Base-by-base conservation (phyloP, 2,888 invertebrate species). In the Stenichneumon culpator region DNA sequence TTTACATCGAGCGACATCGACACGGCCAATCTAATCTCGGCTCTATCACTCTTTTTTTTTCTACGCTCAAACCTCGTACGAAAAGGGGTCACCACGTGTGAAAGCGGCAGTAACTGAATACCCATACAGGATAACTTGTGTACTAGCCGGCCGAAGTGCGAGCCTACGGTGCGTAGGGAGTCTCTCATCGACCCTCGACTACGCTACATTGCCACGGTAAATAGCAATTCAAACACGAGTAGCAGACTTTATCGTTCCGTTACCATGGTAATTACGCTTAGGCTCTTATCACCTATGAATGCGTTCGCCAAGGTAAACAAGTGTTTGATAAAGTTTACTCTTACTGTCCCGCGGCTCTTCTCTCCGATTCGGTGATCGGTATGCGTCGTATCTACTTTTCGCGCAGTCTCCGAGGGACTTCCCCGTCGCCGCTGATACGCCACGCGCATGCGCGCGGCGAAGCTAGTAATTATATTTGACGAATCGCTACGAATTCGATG, bases 231-330 rank as follows among this genome's bases (percentile, higher is more conserved):
- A 90, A 91, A 92, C 80, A 90, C 82, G 86, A 89, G 89, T 89
- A 88, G 87, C 87, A 82, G 60, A 72, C 65, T 87, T 92, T 92
- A 91, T 92, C 91, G 86, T 87, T 25, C 77, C 86, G 90, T 92
- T 91, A 88, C 92, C 89, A 90, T 92, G 89, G 89, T 91, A 91
- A 92, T 92, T 92, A 91, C 69, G 85, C 79, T 70, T 84, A 87
- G 88, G 89, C 44, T 67, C 73, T 81, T 81, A 81, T 84, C 84
- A 63, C 28, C 86, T 88, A 88, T 88, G 89, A 88, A 73, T 78
- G 72, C 84, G 84, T 84, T 82, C 54, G 77, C 81, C 86, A 79
- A 87, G 82, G 86, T 86, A 86, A 86, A 86, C 79, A 57, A 82
- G 44, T 47, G 82, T 79, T 73, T 77, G 83, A 72, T 60, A 72